Conservation (phyloP, 2,888 invertebrate genomes). For the Cerceris rybyensis region DNA sequence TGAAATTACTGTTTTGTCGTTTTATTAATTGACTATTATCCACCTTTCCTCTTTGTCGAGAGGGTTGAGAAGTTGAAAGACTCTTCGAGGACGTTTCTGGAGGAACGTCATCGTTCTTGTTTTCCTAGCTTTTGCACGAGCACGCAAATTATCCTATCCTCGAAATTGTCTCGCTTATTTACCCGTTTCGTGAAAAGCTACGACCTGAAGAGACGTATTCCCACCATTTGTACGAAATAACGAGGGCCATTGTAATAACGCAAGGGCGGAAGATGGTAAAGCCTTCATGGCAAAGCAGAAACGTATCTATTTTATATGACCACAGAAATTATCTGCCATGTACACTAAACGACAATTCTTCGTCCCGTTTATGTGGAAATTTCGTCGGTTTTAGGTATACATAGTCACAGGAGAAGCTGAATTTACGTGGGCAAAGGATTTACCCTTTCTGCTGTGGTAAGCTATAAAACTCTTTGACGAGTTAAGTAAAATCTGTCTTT, state of each 20-base stretch:
- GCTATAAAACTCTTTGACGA: background rate
- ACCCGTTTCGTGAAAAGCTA: background rate
- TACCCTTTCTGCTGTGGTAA: background rate
- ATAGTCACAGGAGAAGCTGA: background rate
- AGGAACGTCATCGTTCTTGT: no score
- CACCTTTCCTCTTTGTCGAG: no score
- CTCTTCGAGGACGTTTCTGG: no score
- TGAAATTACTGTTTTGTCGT: no score
- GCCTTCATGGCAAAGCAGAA: constrained; percentile 5
- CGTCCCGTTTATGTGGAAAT: no score
- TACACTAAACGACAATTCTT: no score
- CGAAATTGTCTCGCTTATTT: constrained; percentile 23
- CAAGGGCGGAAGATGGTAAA: background rate
- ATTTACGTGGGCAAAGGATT: constrained; percentile 2
- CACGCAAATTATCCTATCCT: background rate
- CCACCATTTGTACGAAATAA: constrained; percentile 6
- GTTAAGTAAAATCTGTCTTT: constrained; percentile 18
- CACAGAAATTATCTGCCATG: background rate
- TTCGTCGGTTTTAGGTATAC: no score
- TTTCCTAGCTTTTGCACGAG: no score
- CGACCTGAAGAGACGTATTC: background rate
- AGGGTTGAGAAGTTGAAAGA: no score
- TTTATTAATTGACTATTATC: no score
- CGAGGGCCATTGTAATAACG: constrained; percentile 19
- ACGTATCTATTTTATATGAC: constrained; percentile 1